Evolutionary conservation across 92 coral and sea anemone genomes (phyloP).

Genomic region (Paragorgia papillata): DNA sequence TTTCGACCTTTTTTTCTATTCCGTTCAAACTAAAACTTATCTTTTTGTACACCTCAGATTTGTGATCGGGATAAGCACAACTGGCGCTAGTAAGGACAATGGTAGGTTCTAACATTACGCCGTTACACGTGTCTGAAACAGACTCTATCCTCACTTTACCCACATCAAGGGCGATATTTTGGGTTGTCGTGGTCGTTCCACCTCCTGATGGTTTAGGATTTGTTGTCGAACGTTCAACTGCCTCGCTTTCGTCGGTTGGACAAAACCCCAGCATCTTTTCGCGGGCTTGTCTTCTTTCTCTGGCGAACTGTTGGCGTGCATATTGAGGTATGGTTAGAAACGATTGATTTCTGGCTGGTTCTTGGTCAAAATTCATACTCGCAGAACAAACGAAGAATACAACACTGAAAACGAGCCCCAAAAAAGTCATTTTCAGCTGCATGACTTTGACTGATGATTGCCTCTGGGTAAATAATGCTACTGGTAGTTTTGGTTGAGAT

Average conservation of each 20-base stretch:
- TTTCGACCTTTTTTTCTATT: neutral
- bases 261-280: too few species aligned
- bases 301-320: too few species aligned
- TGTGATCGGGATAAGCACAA: slow-evolving; percentile 7
- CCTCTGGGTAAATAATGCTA: neutral
- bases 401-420: neutral
- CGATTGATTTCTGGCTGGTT: neutral
- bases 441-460: neutral
- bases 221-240: too few species aligned
- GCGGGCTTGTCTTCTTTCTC: too few species aligned
- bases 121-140: slow-evolving; percentile 17
- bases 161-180: too few species aligned
- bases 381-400: neutral
- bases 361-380: neutral
- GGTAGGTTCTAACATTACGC: slow-evolving; percentile 15
- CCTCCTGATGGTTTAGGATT: neutral
- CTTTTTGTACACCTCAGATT: neutral
- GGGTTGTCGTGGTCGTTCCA: neutral
- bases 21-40: neutral
- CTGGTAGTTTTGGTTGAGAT: neutral
- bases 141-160: too few species aligned
- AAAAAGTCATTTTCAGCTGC: neutral
- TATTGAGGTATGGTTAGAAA: neutral
- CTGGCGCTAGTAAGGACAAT: slow-evolving; percentile 27
- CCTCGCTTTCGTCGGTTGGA: too few species aligned